Evolutionary conservation across 2,797 vertebrate genomes (phyloP).

Genomic region (Poeciliopsis presidionis): DNA sequence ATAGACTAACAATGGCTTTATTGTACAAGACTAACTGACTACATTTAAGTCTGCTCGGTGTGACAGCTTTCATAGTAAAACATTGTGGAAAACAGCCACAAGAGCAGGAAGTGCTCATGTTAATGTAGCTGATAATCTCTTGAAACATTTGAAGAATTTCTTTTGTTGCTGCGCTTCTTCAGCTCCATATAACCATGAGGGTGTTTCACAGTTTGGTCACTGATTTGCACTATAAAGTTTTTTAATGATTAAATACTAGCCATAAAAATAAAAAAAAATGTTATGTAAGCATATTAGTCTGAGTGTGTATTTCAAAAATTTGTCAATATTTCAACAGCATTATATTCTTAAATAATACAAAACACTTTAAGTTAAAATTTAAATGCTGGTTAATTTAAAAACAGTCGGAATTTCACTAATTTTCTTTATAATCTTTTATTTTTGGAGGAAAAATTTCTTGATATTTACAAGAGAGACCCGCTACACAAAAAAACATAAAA

Average conservation of each 20-base stretch:
- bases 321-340: background rate
- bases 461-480: too few relatives aligned
- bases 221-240: background rate
- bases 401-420: too few relatives aligned
- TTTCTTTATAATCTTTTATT: too few relatives aligned
- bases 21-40: background rate
- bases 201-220: background rate
- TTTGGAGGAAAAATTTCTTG: too few relatives aligned
- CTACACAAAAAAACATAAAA: too few relatives aligned
- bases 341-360: background rate
- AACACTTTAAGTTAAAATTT: too few relatives aligned
- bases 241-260: background rate
- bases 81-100: background rate
- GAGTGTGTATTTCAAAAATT: background rate
- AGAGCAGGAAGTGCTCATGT: background rate
- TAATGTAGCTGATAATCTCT: background rate
- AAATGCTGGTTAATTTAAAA: too few relatives aligned
- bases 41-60: background rate
- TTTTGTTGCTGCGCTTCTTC: background rate
- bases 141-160: background rate
- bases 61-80: background rate
- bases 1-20: conserved; percentile 8
- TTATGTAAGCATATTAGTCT: background rate
- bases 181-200: background rate
- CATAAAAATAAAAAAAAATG: background rate